Evolutionary conservation across 2,113 vertebrate genomes (phyloP).

Genomic region (Lasiurus cinereus): DNA sequence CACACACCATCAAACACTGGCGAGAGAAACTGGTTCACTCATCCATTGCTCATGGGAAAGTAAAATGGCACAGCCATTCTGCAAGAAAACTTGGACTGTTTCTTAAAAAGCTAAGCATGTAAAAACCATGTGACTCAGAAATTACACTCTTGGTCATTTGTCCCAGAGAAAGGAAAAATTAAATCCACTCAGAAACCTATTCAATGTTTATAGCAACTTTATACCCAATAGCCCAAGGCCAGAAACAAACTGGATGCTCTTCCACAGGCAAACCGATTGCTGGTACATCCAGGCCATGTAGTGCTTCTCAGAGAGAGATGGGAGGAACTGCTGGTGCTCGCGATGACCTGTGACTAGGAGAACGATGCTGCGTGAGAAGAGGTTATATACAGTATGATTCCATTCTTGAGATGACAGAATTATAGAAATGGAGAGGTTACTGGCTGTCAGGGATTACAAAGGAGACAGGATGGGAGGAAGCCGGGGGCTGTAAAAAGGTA

Average conservation of each 20-base stretch:
- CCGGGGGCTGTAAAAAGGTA: neutral
- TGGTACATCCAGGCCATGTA: neutral
- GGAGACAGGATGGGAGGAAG: neutral
- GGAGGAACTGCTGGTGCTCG: fast-evolving
- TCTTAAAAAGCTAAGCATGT: neutral
- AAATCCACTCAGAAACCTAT: neutral
- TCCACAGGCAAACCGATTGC: neutral
- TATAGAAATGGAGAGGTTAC: neutral
- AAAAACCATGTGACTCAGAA: neutral
- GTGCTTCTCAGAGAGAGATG: neutral
- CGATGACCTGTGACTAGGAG: fast-evolving
- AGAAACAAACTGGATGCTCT: neutral
- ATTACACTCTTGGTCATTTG: neutral
- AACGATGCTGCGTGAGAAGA: neutral
- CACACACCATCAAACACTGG: neutral
- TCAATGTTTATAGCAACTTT: neutral
- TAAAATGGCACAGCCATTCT: neutral
- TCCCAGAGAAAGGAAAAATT: neutral
- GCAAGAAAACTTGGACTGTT: neutral
- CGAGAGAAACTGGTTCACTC: neutral
- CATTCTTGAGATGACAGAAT: neutral
- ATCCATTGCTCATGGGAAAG: neutral
- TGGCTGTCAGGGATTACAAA: neutral
- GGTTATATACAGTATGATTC: neutral
- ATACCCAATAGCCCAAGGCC: neutral